Evolutionary conservation across 2,888 invertebrate species (phyloP).

Genomic region (Caenorhabditis parvicauda): DNA sequence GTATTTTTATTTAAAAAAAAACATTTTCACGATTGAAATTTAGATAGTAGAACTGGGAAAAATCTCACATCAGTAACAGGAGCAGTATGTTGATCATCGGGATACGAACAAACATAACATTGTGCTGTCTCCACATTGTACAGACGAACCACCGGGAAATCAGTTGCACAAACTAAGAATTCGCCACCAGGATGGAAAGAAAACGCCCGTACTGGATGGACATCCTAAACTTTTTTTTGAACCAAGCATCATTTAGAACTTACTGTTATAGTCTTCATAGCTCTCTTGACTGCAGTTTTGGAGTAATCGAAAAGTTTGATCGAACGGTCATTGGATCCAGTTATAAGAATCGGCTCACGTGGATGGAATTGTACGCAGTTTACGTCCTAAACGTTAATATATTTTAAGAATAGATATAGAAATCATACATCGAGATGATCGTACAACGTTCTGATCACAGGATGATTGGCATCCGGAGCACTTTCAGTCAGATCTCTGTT

Average conservation of each 20-base stretch:
- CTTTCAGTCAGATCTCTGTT: slow-evolving; percentile 61
- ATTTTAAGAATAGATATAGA: not conserved
- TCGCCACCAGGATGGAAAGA: slow-evolving; percentile 95
- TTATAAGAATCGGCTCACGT: slow-evolving; percentile 85
- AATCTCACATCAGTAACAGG: slow-evolving; percentile 64
- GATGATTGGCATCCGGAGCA: slow-evolving; percentile 73
- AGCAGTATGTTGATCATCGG: slow-evolving; percentile 69
- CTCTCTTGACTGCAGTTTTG: slow-evolving; percentile 96
- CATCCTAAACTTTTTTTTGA: slow-evolving; percentile 72
- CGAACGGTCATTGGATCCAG: slow-evolving; percentile 88
- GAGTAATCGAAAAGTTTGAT: slow-evolving; percentile 96
- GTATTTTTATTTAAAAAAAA: not conserved
- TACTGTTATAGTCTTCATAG: slow-evolving; percentile 79
- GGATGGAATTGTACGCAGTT: slow-evolving; percentile 96
- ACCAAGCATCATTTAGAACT: slow-evolving; percentile 1
- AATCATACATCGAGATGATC: slow-evolving; percentile 80
- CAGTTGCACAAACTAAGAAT: slow-evolving; percentile 86
- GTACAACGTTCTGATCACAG: slow-evolving; percentile 92
- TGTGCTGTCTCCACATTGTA: slow-evolving; percentile 93
- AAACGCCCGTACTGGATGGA: slow-evolving; percentile 83
- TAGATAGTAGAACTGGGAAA: not conserved
- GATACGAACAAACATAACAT: slow-evolving; percentile 86
- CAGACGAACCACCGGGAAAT: slow-evolving; percentile 79
- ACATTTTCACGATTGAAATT: not conserved
- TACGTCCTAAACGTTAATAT: slow-evolving; percentile 72